Base-by-base conservation (phyloP, 2,888 invertebrate genomes). In the Orthosia cruda region DNA sequence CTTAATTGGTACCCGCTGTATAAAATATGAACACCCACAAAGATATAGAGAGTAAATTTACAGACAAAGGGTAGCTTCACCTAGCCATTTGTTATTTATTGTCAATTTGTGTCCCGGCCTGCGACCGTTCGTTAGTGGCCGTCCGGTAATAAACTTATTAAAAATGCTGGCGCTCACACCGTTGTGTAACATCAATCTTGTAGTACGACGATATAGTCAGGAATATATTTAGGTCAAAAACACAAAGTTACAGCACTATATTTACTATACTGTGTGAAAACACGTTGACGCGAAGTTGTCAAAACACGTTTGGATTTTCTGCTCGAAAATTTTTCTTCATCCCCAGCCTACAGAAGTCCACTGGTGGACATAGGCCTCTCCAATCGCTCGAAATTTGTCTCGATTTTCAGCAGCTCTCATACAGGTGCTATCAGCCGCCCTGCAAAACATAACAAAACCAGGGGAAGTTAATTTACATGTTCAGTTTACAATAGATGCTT, bases 21-120 rank as follows among this genome's bases (percentile, higher is more conserved):
- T 77, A 78, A 82, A 80, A 71, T 83, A 83, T 83, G 71, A 71
- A 75, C 80, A 75, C 57, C 75, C 52, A 69, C 68, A 80, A 80
- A 82, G 75, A 71, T 75, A 73, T 70, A 72, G 79, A 58, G 82
- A 82, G 80, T 73, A 72, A 87, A 87, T 88, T 85, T 89, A 85
- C 86, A 88, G 89, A 89, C 89, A 90, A 90, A 91, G 89, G 93
- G 92, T 84, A 64, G 68, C 82, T 86, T 89, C 87, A 89, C 88
- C 86, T 87, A 87, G 86, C 88, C 91, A 93, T 94, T 92, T 93
- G 93, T 93, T 93, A 94, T 93, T 93, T 93, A 94, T 94, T 92
- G 93, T 92, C 93, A 94, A 93, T 94, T 93, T 93, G 91, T 88
- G 91, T 90, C 91, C 91, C 90, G 84, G 88, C 87, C 88, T 88